These are phyloP conservation scores for Gymnocephalus cernua DNA, from an alignment of 2,113 vertebrate species.

Conservation along the genomic window DNA sequence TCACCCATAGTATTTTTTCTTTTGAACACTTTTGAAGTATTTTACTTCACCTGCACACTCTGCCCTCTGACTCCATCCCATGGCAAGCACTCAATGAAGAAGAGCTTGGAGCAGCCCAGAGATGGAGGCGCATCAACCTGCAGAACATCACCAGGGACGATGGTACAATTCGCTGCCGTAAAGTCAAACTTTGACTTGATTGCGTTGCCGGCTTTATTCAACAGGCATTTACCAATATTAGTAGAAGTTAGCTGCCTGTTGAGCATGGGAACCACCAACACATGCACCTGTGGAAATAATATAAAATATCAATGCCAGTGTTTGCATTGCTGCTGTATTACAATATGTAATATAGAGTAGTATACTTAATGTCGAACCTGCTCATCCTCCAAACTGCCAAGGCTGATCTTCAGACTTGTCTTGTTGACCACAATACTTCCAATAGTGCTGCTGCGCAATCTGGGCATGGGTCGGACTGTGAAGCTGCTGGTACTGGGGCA, in stretches of 20 bases:
- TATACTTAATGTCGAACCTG: constrained; percentile 57
- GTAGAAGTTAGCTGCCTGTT: constrained; percentile 56
- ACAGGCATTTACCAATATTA: constrained; percentile 57
- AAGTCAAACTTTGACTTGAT: constrained; percentile 56
- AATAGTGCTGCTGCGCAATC: rapidly evolving
- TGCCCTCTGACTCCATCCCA: constrained; percentile 62
- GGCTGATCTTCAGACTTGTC: constrained; percentile 63
- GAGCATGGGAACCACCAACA: constrained; percentile 74
- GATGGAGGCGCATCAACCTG: constrained; percentile 48
- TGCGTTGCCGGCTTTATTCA: constrained; percentile 53
- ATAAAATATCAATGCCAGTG: not conserved
- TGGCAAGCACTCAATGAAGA: constrained; percentile 74
- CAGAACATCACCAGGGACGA: constrained; percentile 69
- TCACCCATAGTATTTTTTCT: not conserved
- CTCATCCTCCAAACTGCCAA: constrained; percentile 67
- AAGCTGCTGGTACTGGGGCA: not conserved
- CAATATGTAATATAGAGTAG: not conserved
- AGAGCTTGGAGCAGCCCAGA: constrained; percentile 69
- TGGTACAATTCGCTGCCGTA: not conserved
- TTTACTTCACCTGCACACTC: constrained; percentile 57
- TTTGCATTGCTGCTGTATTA: not conserved
- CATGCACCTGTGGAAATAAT: constrained; percentile 67
- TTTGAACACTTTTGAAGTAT: not conserved
- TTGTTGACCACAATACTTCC: not conserved
- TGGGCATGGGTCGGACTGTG: not conserved